These are phyloP conservation scores for Cavia aperea DNA, from an alignment of 2,113 vertebrate genomes.

Conservation along the genomic window DNA sequence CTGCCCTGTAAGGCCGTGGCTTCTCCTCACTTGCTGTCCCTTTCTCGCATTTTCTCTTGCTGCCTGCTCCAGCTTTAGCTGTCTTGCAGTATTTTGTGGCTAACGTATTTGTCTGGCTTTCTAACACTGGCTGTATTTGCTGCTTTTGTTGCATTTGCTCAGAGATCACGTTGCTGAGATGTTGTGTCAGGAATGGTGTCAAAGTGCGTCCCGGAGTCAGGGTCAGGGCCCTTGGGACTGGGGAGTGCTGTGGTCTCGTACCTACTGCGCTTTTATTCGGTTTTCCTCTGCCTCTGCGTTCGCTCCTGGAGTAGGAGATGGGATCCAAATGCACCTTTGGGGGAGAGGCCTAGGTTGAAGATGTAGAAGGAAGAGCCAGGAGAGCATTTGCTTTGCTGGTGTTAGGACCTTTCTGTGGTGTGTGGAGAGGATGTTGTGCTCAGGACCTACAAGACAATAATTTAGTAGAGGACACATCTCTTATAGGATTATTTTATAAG, in stretches of 20 bases:
- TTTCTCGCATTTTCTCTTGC: rapidly evolving
- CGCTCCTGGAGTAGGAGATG: background rate
- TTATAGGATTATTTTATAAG: background rate
- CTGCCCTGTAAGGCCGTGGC: rapidly evolving
- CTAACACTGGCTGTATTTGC: background rate
- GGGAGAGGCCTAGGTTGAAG: background rate
- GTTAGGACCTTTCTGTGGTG: background rate
- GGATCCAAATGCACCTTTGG: background rate
- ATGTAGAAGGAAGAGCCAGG: background rate
- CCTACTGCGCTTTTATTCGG: rapidly evolving
- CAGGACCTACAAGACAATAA: background rate
- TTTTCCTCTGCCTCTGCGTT: background rate
- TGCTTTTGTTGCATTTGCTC: background rate
- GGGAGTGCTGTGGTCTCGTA: too few relatives aligned
- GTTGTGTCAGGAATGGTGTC: background rate
- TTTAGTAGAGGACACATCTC: background rate
- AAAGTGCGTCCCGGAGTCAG: background rate
- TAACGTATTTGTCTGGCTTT: background rate
- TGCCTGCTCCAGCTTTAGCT: rapidly evolving
- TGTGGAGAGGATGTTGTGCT: background rate
- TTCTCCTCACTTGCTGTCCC: too few relatives aligned
- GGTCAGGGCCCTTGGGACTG: background rate
- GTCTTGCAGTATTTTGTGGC: background rate
- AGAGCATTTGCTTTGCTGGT: background rate
- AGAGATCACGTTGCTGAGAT: background rate